Base-by-base conservation (phyloP, 1,140 invertebrate species). In the Gonioctena quinquepunctata region DNA sequence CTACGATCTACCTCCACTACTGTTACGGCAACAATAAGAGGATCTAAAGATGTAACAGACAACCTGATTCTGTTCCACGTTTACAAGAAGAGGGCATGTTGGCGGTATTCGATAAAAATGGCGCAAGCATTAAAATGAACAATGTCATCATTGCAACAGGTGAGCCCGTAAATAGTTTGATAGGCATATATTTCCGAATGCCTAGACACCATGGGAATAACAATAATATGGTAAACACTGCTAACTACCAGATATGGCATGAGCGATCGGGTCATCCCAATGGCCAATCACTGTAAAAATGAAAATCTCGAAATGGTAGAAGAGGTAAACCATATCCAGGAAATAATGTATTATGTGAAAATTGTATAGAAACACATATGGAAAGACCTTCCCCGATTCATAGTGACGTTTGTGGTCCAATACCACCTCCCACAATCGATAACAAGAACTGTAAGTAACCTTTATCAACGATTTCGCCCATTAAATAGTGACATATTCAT, bases 361-460 rank as follows among this genome's bases (percentile, higher is more conserved):
- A 64, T 50, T 60, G 81, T 80, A 75, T 65, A 79, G 65, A 82
- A 82, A 76, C 63, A 23, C 56, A 81, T 72, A 77, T 82, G n/a
- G 79, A 81, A 49, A 70, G 82, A 72, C 78, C 80, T 8, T 75
- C 84, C 63, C 81, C 80, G 25, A 73, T 84, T n/a, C 79, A 82
- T 75, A 83, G 79, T 7, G 82, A 85, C 80, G 79, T 85, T 2
- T 85, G 83, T 76, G 84, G 81, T 26, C 80, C 82, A 66, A 84
- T 86, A 23, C 82, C 78, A 66, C 81, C 82, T 64, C 18, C 69
- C 22, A 77, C 78, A 4, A 21, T 79, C 21, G 71, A 82, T 69
- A 72, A 78, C 18, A 81, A 80, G 70, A 82, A 83, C 61, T 83
- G 82, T 71, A 81, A 80, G 76, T 83, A 1, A 66, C 73, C 33